Percentiles rank a stretch among this genome's conserved stretches.
Evolutionary conservation across 2,888 invertebrate species (phyloP).

Genomic region (Zhuqinia jingwanae): DNA sequence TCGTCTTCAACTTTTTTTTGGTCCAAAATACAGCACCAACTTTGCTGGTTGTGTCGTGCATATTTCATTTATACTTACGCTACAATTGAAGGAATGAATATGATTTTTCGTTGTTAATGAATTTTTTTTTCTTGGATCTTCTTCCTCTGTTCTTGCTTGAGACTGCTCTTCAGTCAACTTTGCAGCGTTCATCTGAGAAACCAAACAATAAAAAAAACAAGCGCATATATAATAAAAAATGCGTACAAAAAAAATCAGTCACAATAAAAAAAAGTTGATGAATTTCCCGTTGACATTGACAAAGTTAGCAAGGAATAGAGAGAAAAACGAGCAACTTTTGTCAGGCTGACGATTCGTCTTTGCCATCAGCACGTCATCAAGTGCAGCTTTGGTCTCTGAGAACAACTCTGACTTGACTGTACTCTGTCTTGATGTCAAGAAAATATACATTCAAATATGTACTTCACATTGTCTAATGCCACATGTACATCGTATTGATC

Average conservation of each 20-base stretch:
- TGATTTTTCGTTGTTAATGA: slow-evolving; percentile 1
- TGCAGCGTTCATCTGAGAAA: not conserved
- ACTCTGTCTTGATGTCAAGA: slow-evolving; percentile 46
- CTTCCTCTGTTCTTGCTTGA: slow-evolving; percentile 35
- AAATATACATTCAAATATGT: slow-evolving; percentile 37
- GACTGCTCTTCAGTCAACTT: not conserved
- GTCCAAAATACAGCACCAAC: too few species aligned
- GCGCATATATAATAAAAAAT: not conserved
- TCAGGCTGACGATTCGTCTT: slow-evolving; percentile 64
- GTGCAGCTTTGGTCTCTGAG: slow-evolving; percentile 51
- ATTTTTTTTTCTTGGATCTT: slow-evolving; percentile 15
- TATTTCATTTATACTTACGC: too few species aligned
- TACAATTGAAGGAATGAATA: not conserved
- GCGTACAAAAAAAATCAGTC: slow-evolving; percentile 35
- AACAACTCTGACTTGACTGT: slow-evolving; percentile 44
- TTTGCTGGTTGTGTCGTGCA: too few species aligned
- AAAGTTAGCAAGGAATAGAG: slow-evolving; percentile 50
- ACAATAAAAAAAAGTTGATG: slow-evolving; percentile 66
- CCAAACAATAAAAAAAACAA: not conserved
- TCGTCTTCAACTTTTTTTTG: not conserved
- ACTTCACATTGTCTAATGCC: slow-evolving; percentile 33
- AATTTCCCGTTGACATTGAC: slow-evolving; percentile 67
- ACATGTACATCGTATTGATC: slow-evolving; percentile 27
- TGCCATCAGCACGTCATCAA: slow-evolving; percentile 69
- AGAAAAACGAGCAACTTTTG: slow-evolving; percentile 53